Evolutionary conservation across 2,113 vertebrate genomes (phyloP), one percentile per base, ranked within the genome.

Genomic region (Tenrec ecaudatus): DNA sequence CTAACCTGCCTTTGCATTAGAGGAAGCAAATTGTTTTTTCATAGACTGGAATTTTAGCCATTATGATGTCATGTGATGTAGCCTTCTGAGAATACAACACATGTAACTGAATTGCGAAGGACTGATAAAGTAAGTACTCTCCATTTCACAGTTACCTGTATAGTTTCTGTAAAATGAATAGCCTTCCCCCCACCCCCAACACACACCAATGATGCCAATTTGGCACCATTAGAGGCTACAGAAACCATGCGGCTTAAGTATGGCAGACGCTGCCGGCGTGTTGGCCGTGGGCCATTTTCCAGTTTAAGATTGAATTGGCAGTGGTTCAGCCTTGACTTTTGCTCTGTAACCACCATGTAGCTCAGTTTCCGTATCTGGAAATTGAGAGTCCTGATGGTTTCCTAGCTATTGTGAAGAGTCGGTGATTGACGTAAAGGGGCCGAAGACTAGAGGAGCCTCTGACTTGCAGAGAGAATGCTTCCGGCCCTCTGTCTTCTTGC

Each of bases 51-150:
- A 95, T 15, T 80, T 20, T 73, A 83, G 47, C 40, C 36, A 95
- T 96, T 97, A 76, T 96, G 96, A 97, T 95, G 96, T 96, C 96
- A 94, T 31, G 78, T 40, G 95, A 86, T 81, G 15, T 57, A 96
- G 83, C 71, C 94, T 96, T 97, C 96, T 96, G 77, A 95, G 92
- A 93, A 85, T 66, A 57, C 12, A 96, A 14, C 43, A 29, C n/a
- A 43, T n/a, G 58, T 40, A 79, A 77, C 80, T 86, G 80, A 92
- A 95, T 92, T 86, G 93, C 83, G 86, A 94, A 93, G 82, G 68
- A 57, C 79, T 88, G 77, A 78, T 86, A 90, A 88, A 78, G 96
- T 97, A 77, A 97, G 96, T 96, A 94, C 57, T 93, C 69, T 88
- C 14, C 96, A 27, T 90, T 78, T 73, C 29, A 10, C 31, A 58